Evolutionary conservation across 2,797 vertebrate species (phyloP).

Genomic region (Chanos chanos): DNA sequence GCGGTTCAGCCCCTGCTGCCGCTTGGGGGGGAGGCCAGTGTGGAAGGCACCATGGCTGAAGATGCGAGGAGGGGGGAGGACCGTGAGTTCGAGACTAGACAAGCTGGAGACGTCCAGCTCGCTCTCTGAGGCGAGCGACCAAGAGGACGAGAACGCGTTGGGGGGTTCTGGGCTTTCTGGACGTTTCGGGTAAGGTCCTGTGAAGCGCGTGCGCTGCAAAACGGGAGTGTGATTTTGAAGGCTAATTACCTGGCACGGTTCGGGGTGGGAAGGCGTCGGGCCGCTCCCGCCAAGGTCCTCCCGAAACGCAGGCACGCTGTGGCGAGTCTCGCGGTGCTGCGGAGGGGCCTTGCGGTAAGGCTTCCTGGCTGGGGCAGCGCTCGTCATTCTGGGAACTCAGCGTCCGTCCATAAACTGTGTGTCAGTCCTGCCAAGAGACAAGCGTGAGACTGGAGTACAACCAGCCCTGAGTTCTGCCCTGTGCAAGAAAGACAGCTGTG

Average conservation of each 20-base stretch:
- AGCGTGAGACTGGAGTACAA: conserved; percentile 18
- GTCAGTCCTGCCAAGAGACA: conserved; percentile 59
- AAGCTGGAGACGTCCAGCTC: conserved; percentile 71
- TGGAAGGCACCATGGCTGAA: conserved; percentile 37
- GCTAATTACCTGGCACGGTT: conserved; percentile 77
- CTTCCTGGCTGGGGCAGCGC: conserved; percentile 81
- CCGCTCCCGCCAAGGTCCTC: conserved; percentile 70
- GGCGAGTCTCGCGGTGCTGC: conserved; percentile 88
- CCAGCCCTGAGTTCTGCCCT: conserved; percentile 21
- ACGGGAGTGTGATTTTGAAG: conserved; percentile 43
- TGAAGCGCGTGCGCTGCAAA: conserved; percentile 59
- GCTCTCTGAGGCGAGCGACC: conserved; percentile 72
- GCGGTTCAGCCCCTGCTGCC: conserved; percentile 34
- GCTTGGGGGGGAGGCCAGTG: background rate
- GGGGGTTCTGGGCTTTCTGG: conserved; percentile 49
- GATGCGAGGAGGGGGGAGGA: conserved; percentile 40
- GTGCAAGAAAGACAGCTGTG: conserved; percentile 19
- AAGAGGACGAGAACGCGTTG: conserved; percentile 51
- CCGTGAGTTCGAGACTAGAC: conserved; percentile 61
- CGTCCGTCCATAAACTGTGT: conserved; percentile 29
- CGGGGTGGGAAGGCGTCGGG: conserved; percentile 34
- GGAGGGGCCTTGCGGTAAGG: conserved; percentile 96
- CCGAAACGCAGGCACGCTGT: conserved; percentile 64
- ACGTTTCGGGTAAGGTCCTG: conserved; percentile 46
- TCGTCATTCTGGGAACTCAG: conserved; percentile 76